Percentiles rank a stretch among this genome's conserved stretches.
Conservation (phyloP, 1,140 invertebrate species). For the Myzus persicae region DNA sequence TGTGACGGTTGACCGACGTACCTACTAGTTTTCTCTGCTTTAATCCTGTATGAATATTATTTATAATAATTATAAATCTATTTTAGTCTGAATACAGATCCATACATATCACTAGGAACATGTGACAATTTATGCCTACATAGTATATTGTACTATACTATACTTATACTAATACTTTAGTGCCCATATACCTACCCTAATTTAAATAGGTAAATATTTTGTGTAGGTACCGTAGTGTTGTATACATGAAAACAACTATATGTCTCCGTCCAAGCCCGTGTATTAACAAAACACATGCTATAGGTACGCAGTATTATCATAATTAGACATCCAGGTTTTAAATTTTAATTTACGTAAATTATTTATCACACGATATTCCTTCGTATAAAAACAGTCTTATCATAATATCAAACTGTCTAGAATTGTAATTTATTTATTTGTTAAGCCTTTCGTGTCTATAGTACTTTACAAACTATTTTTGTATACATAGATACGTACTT, state of each 20-base stretch:
- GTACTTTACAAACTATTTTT: constrained; percentile 28
- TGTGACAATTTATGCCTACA: neutral
- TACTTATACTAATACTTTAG: neutral
- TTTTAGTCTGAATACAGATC: neutral
- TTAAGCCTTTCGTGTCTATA: constrained; percentile 34
- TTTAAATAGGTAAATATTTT: constrained; percentile 19
- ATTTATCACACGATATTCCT: constrained; percentile 25
- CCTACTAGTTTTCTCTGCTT: no score
- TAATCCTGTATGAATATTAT: no score
- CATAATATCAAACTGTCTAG: constrained; percentile 45
- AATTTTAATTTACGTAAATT: constrained; percentile 24
- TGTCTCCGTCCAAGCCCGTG: neutral
- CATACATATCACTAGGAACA: neutral
- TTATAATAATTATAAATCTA: neutral
- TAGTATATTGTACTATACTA: neutral
- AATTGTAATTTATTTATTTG: constrained; percentile 35
- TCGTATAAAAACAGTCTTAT: constrained; percentile 16
- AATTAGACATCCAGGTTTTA: constrained; percentile 25
- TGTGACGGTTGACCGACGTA: no score
- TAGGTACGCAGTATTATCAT: neutral
- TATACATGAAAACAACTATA: neutral
- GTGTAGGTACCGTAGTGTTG: neutral
- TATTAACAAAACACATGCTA: constrained; percentile 13
- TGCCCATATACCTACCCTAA: neutral
- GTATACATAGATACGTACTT: neutral